Conservation (phyloP, 2,797 vertebrate species). For the Peromyscus melanophrys region DNA sequence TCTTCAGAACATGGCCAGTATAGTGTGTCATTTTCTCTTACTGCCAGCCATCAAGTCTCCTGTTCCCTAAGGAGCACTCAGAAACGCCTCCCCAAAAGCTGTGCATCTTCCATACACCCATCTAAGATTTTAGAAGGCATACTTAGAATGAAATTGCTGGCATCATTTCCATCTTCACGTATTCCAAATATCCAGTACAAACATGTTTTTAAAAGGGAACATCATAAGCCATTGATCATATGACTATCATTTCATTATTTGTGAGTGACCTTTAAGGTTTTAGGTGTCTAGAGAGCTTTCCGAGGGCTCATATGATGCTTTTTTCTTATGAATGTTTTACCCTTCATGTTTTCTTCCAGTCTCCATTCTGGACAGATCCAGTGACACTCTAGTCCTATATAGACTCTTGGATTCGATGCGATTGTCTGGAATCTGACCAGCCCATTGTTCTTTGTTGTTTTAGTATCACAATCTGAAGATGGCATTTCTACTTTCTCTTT, state of each 20-base stretch:
- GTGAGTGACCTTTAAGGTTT: constrained; percentile 6
- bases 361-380: background rate
- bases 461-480: background rate
- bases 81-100: background rate
- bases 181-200: background rate
- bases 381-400: background rate
- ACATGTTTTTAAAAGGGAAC: background rate
- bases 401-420: background rate
- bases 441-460: background rate
- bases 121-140: background rate
- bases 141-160: constrained; percentile 15
- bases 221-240: background rate
- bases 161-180: background rate
- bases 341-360: background rate
- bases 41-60: background rate
- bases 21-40: constrained; percentile 72
- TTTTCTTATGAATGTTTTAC: background rate
- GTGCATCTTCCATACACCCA: background rate
- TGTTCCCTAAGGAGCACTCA: background rate
- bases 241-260: constrained; percentile 16
- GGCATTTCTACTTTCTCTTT: background rate
- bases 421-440: background rate
- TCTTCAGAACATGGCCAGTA: constrained; percentile 63
- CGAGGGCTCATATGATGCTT: background rate
- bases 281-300: background rate